Base-by-base conservation (phyloP, 2,888 invertebrate genomes). In the Ypsolopha sequella region DNA sequence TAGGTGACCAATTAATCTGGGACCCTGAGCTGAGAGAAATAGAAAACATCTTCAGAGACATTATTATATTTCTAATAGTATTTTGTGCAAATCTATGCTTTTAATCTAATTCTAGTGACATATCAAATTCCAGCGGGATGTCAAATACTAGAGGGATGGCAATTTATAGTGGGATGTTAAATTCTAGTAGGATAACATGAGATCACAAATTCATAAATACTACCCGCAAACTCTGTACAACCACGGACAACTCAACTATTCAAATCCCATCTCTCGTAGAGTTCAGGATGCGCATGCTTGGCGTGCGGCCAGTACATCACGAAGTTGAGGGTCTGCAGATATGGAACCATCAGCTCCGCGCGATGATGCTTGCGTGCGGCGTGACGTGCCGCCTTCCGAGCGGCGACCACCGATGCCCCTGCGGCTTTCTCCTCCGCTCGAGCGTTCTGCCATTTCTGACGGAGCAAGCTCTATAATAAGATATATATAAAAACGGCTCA, bases 271-370 rank as follows among this genome's bases (percentile, higher is more conserved):
- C 68, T 65, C 56, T 82, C 85, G 51, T 86, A 86, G 4, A 86
- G 53, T 50, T 81, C 80, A 0, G 77, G 78, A 36, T 85, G 85
- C 0, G 84, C 82, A 41, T 75, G 72, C 4, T 58, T 69, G 11
- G 70, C 66, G 24, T 84, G 79, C 0, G 85, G 85, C 82, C 82
- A 85, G 59, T 70, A 85, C 11, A 85, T 55, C 0, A 85, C 79
- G 24, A 84, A 85, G 62, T 84, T 80, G 0, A 79, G 55, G 24
- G 68, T 63, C 11, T 57, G 52, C 6, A 85, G 59, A 39, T 73
- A 58, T 0, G 80, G 76, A 1, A 75, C 68, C 78, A 85, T 80
- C 36, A 73, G 60, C 50, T 73, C 72, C 0, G 85, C 82, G 13
- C 85, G 65, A 53, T 84, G 80, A 0, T 65, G 66, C 58, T 85